Base-by-base conservation (phyloP, 2,888 invertebrate species). In the Xestia rhomboidea region DNA sequence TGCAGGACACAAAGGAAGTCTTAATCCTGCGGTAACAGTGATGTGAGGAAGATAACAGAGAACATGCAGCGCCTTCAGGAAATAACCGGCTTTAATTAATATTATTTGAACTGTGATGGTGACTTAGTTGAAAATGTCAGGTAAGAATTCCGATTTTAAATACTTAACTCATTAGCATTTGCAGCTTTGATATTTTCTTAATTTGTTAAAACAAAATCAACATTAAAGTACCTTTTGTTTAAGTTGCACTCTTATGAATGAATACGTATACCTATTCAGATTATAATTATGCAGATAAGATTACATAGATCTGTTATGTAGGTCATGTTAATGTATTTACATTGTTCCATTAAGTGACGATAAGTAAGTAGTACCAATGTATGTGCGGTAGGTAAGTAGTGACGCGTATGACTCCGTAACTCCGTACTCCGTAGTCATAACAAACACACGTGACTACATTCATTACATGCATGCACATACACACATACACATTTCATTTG, bases 1-100 rank as follows among this genome's bases (percentile, higher is more conserved):
- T 76, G 82, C 86, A 84, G 86, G 88, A 83, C 82, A 91, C 90
- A 90, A 91, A 90, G 90, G 87, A 88, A 82, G 62, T 30, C 57
- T 73, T 69, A 57, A 79, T 85, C 87, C 86, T 81, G 77, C 88
- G 86, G 81, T 82, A 79, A 85, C 76, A 80, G 70, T 15, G 11
- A 85, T 72, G 63, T 64, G 51, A 71, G 7, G 27, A 49, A 44
- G 24, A 7, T 46, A 13, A 27, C 30, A 54, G 51, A 46, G 63
- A 64, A 10, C 15, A 80, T 74, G 70, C 54, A 69, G 73, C 41
- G 41, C 54, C 62, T 68, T 11, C 41, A 73, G 30, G 64, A 68
- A 57, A 34, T 13, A 4, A 27, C 41, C 68, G 68, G 63, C 30
- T 21, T 70, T 70, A 24, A 62, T 57, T 70, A 24, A 24, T 63